Evolutionary conservation across 2,113 vertebrate genomes (phyloP).

Genomic region (Microcebus griseorufus): DNA sequence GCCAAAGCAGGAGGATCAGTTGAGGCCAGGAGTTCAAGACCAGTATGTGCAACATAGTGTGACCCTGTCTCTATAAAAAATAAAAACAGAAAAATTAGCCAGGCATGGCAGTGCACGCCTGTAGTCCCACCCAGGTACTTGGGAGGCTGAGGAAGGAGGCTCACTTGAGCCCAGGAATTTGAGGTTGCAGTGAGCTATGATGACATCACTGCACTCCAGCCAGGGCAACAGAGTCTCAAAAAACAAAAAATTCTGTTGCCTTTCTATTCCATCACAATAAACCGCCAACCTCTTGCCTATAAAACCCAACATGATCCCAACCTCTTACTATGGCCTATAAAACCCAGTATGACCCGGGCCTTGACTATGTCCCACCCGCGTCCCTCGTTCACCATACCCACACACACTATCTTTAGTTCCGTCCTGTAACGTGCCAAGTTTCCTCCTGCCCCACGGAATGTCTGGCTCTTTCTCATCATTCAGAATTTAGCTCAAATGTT

Average conservation of each 20-base stretch:
- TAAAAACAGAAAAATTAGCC: too few species aligned
- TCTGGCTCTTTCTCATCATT: not conserved
- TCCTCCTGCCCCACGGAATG: not conserved
- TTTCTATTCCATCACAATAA: not conserved
- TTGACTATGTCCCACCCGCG: not conserved
- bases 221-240: too few species aligned
- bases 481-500: not conserved
- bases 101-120: too few species aligned
- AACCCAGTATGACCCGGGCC: not conserved
- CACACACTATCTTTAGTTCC: not conserved
- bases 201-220: too few species aligned
- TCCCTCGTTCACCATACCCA: not conserved
- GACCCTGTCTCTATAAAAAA: too few species aligned
- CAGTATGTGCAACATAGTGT: too few species aligned
- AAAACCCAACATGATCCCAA: not conserved
- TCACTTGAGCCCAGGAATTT: too few species aligned
- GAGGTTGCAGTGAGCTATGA: too few species aligned
- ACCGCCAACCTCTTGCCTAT: not conserved
- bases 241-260: not conserved
- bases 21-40: too few species aligned
- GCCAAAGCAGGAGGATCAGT: too few species aligned
- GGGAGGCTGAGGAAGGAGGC: too few species aligned
- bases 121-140: too few species aligned
- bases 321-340: not conserved
- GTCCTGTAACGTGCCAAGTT: not conserved